phyloP scores from a whole-genome alignment of 2,797 vertebrate genomes.

The Sarcophilus harrisii region DNA sequence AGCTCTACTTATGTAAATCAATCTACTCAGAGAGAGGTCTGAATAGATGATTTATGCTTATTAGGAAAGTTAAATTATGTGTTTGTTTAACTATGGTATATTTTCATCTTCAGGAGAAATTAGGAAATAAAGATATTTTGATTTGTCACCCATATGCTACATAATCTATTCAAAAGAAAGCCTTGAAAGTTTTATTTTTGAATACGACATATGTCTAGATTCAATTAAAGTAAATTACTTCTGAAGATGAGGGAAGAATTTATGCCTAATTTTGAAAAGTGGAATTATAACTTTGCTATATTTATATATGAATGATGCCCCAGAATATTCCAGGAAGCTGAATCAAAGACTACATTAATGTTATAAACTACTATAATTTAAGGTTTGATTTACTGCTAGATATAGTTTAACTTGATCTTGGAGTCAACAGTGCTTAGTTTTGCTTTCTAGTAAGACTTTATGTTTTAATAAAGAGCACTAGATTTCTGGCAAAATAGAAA shows the following conservation, averaged over 20 bases:
- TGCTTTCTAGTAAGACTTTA: slow-evolving; percentile 17
- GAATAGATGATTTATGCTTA: too few relatives aligned
- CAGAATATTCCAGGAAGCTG: background rate
- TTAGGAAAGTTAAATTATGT: too few relatives aligned
- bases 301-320: slow-evolving; percentile 1
- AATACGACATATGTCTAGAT: background rate
- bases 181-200: slow-evolving; percentile 4
- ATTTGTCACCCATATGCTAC: background rate
- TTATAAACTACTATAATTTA: slow-evolving; percentile 19
- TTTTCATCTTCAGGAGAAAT: background rate
- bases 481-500: slow-evolving; percentile 17
- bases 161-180: background rate
- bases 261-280: background rate
- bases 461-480: slow-evolving; percentile 39
- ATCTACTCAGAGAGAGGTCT: too few relatives aligned
- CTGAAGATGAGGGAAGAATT: background rate
- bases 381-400: slow-evolving; percentile 1
- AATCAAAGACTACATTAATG: background rate
- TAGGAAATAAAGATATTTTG: background rate
- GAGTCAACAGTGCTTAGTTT: slow-evolving; percentile 35
- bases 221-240: background rate
- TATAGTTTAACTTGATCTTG: slow-evolving; percentile 16
- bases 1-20: too few relatives aligned
- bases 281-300: background rate
- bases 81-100: background rate